Evolutionary conservation across 2,888 invertebrate genomes (phyloP).

Genomic region (Parthenolecanium corni): DNA sequence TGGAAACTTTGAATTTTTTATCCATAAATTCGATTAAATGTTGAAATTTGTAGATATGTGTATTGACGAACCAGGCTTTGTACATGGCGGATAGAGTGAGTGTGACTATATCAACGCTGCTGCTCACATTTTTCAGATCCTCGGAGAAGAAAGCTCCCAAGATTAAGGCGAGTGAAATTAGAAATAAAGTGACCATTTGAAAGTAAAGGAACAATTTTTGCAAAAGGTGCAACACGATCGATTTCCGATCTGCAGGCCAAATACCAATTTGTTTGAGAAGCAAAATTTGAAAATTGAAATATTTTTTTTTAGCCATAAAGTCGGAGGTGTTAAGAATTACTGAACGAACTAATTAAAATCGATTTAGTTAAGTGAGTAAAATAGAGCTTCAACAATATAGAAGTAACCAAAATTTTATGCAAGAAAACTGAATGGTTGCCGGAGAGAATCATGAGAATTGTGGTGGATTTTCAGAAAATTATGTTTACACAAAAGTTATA

Average conservation of each 20-base stretch:
- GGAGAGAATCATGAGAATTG: too few species aligned
- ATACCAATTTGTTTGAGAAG: background rate
- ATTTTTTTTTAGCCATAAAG: background rate
- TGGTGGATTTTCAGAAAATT: too few species aligned
- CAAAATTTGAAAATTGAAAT: background rate
- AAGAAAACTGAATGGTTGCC: too few species aligned
- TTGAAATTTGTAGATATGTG: background rate
- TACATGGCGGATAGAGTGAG: constrained; percentile 24
- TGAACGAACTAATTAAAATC: too few species aligned
- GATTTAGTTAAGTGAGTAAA: background rate
- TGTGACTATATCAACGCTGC: constrained; percentile 29
- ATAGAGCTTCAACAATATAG: too few species aligned
- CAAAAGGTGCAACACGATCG: background rate
- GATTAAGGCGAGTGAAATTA: background rate
- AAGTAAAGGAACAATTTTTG: background rate
- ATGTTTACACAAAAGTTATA: too few species aligned
- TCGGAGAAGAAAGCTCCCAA: constrained; percentile 13
- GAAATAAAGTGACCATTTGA: background rate
- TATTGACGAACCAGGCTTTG: constrained; percentile 5
- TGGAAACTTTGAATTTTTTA: background rate
- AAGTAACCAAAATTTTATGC: too few species aligned
- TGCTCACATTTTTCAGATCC: constrained; percentile 28
- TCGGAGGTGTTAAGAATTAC: too few species aligned
- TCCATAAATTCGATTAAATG: background rate
- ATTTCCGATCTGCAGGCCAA: background rate